Evolutionary conservation across 2,113 vertebrate genomes (phyloP).

Genomic region (Lates calcarifer): DNA sequence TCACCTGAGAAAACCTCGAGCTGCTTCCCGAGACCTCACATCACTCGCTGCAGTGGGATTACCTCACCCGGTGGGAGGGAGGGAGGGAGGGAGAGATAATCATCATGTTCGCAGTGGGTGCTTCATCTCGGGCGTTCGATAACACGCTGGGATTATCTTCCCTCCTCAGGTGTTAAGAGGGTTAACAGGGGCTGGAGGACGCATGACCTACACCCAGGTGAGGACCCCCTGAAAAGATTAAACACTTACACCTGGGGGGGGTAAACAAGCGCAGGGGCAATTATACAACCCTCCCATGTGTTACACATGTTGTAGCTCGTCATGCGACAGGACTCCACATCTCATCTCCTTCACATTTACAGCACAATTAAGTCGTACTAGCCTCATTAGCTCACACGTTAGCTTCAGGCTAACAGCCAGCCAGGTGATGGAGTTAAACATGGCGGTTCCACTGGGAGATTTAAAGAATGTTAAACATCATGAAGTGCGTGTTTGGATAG

Average conservation of each 20-base stretch:
- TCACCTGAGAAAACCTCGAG: constrained; percentile 29
- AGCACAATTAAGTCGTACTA: background rate
- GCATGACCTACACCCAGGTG: background rate
- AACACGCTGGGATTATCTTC: constrained; percentile 37
- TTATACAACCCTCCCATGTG: background rate
- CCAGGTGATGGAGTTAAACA: background rate
- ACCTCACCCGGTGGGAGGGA: constrained; percentile 31
- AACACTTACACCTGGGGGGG: background rate
- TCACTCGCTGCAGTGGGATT: constrained; percentile 44
- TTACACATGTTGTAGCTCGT: background rate
- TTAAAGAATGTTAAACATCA: background rate
- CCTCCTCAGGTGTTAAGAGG: constrained; percentile 20
- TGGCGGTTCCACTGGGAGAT: background rate
- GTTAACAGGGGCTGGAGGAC: constrained; percentile 41
- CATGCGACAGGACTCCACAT: background rate
- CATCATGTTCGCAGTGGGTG: constrained; percentile 21
- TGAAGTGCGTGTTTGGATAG: too few relatives aligned
- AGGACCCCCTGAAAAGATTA: background rate
- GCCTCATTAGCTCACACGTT: background rate
- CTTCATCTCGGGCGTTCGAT: constrained; percentile 2
- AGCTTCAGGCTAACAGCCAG: background rate
- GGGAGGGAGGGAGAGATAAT: constrained; percentile 46
- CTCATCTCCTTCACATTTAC: background rate
- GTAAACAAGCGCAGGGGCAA: background rate
- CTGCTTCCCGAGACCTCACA: constrained; percentile 46